Conservation (phyloP, 2,797 vertebrate species). For the Denticeps clupeoides region DNA sequence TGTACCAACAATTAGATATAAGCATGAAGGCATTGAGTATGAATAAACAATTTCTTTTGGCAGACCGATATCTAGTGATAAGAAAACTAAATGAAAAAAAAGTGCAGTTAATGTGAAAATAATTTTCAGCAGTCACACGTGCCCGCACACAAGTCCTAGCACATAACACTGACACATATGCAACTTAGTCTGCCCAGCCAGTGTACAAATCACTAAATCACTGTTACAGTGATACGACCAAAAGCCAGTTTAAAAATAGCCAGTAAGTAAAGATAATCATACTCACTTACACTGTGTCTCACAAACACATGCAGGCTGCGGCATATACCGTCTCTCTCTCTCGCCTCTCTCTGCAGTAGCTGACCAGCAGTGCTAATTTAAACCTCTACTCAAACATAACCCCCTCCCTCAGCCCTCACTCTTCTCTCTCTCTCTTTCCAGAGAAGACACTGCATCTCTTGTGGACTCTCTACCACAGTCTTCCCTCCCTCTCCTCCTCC, state of each 20-base stretch:
- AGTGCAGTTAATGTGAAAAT: conserved; percentile 8
- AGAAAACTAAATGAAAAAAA: too few relatives aligned
- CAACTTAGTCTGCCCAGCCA: neutral
- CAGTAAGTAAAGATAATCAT: neutral
- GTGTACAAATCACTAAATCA: conserved; percentile 3
- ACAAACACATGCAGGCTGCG: conserved; percentile 16
- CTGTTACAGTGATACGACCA: neutral
- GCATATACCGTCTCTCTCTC: conserved; percentile 18
- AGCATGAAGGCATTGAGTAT: neutral
- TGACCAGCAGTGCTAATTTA: conserved; percentile 60
- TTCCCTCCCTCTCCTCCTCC: conserved; percentile 31
- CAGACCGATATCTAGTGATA: too few relatives aligned
- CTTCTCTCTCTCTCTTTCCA: conserved; percentile 46
- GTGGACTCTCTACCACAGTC: too few relatives aligned
- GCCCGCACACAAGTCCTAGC: neutral
- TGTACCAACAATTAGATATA: too few relatives aligned
- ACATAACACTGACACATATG: neutral
- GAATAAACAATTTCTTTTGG: neutral
- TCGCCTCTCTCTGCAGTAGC: conserved; percentile 26
- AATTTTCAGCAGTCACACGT: conserved; percentile 12
- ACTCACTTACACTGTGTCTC: conserved; percentile 10
- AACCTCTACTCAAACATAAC: conserved; percentile 64
- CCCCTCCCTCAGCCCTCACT: conserved; percentile 32
- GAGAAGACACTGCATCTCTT: neutral
- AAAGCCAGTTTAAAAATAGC: neutral